These are phyloP conservation scores for rat (Rattus norvegicus) DNA, from an alignment of 2,113 vertebrate genomes.

Conservation along the genomic window DNA sequence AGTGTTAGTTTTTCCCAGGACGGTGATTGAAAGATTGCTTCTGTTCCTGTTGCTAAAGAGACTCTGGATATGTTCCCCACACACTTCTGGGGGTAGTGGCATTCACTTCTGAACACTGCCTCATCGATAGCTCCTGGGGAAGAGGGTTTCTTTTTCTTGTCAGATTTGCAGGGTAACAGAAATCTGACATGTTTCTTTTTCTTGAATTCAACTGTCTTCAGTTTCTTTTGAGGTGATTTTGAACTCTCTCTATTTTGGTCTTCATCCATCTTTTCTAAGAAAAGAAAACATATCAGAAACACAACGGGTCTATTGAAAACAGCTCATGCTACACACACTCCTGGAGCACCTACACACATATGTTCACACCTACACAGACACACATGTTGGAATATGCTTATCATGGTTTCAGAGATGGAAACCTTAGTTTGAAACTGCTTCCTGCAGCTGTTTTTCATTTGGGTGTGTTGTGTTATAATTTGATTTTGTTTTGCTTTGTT, in stretches of 20 bases:
- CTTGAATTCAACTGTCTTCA: not conserved
- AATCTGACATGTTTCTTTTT: not conserved
- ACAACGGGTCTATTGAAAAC: not conserved
- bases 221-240: conserved; percentile 13
- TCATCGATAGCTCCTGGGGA: not conserved
- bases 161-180: not conserved
- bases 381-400: not conserved
- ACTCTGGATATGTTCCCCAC: not conserved
- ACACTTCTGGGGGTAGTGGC: not conserved
- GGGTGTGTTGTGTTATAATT: too few species aligned
- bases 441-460: not conserved
- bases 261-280: not conserved
- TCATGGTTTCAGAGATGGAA: not conserved
- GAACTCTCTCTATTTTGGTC: not conserved
- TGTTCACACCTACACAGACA: not conserved
- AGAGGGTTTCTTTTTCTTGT: not conserved
- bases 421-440: not conserved
- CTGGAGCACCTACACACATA: not conserved
- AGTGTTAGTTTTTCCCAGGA: conserved; percentile 21
- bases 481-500: not conserved
- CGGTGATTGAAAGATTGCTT: not conserved
- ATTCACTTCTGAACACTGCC: too few species aligned
- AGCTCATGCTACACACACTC: not conserved
- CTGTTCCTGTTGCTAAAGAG: not conserved
- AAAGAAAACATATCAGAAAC: conserved; percentile 19